Evolutionary conservation across 2,113 vertebrate genomes (phyloP), one percentile per base, ranked within the genome.

Genomic region (Herpetotheres cachinnans): DNA sequence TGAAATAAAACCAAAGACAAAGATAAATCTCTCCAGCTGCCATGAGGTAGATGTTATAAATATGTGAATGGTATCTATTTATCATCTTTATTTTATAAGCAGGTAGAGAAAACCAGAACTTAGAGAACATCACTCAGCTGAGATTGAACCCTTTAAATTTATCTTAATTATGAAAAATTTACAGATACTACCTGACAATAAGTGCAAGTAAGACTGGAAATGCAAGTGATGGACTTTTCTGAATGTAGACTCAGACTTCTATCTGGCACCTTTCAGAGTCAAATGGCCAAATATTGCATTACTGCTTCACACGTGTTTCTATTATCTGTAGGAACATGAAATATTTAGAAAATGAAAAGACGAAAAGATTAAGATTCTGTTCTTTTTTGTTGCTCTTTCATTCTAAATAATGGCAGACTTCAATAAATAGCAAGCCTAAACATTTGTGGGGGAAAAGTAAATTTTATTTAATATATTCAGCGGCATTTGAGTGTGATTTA

Each of bases 151-250:
- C 59, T 49, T 70, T 21, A 93, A 71, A 92, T 97, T 91, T 66
- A 94, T 95, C 94, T 93, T 93, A 92, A 94, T 96, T 94, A 93
- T 63, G 74, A 91, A 97, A 94, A 95, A 90, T 71, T 88, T 94
- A 94, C 90, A 97, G 90, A 86, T 83, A 42, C 13, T 91, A 58
- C 93, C 89, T 94, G 86, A 95, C 70, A 92, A 70, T 69, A 69
- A 92, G 44, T 62, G 50, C 65, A 89, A 82, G 84, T 58, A 58
- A 86, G 65, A 58, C 66, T 81, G n/a, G 47, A 83, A 91, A 88
- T 83, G 52, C 58, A 91, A 94, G 88, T 61, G 88, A 93, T 59
- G 56, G 61, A 90, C 40, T 84, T 44, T 49, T 87, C 55, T 79
- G 40, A 84, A 66, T 55, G 20, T 96, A 79, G 40, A 82, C 74